Conservation (phyloP, 1,140 invertebrate species). For the Apis laboriosa region DNA sequence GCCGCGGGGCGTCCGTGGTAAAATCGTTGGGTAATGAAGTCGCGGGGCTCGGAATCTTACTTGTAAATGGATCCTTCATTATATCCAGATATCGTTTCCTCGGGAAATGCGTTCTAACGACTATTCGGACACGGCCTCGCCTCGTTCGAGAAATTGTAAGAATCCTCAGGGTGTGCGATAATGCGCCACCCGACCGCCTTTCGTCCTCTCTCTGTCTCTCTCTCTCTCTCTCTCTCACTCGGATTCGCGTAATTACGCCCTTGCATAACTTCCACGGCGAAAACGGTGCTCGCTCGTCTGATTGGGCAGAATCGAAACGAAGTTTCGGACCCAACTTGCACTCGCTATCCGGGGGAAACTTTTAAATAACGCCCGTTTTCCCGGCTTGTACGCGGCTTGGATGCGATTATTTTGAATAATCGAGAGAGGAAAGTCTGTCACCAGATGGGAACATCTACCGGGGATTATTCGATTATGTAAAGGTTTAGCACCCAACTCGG, state of each 20-base stretch:
- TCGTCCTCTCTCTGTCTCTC: background rate
- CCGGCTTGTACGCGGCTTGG: background rate
- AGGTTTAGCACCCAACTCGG: background rate
- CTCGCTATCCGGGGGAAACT: background rate
- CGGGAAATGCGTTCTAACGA: conserved; percentile 70
- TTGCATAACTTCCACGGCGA: conserved; percentile 18
- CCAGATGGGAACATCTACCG: background rate
- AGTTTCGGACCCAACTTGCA: conserved; percentile 27
- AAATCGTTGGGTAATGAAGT: conserved; percentile 79
- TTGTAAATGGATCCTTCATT: conserved; percentile 80
- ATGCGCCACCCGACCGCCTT: conserved; percentile 26
- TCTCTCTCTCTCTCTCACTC: background rate
- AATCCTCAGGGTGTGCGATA: conserved; percentile 46
- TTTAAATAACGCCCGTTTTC: conserved; percentile 2
- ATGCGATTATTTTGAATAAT: conserved; percentile 11
- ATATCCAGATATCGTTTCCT: conserved; percentile 77
- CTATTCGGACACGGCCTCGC: conserved; percentile 62
- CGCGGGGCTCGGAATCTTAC: conserved; percentile 75
- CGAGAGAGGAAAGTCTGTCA: background rate
- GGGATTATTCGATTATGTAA: background rate
- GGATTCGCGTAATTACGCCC: conserved; percentile 27
- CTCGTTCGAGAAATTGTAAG: conserved; percentile 58
- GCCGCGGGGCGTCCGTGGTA: conserved; percentile 72
- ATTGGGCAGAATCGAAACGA: conserved; percentile 27
- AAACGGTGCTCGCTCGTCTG: conserved; percentile 16